These are phyloP conservation scores for Ommatoiulus sabulosus DNA, from an alignment of 2,888 invertebrate species.

Conservation along the genomic window DNA sequence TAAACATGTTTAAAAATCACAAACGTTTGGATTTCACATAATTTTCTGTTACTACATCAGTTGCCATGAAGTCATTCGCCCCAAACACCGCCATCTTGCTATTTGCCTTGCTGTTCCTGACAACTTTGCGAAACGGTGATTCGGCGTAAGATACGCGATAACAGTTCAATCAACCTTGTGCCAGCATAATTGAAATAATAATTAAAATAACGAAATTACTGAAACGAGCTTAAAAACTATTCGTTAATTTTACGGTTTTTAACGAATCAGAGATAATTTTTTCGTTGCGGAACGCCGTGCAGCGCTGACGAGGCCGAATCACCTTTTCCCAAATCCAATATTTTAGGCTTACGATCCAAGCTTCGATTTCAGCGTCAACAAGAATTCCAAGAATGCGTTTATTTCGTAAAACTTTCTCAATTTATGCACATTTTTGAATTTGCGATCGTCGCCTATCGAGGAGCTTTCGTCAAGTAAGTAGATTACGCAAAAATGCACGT, in stretches of 20 bases:
- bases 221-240: too few species aligned
- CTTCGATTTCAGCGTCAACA: constrained; percentile 9
- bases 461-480: constrained; percentile 29
- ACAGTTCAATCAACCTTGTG: too few species aligned
- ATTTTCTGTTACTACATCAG: background rate
- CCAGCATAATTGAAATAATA: background rate
- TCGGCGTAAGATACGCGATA: background rate
- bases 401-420: background rate
- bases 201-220: background rate
- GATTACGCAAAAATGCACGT: background rate
- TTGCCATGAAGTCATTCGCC: constrained; percentile 11
- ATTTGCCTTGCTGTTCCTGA: background rate
- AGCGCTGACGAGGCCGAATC: background rate
- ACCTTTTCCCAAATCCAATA: background rate
- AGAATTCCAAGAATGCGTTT: constrained; percentile 30
- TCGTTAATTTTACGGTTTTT: background rate
- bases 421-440: constrained; percentile 36
- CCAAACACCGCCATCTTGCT: background rate
- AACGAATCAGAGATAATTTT: background rate
- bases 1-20: background rate
- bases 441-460: background rate
- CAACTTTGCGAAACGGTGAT: background rate
- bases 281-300: background rate
- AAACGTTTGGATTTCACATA: background rate
- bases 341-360: constrained; percentile 37